Conservation (phyloP, 2,888 invertebrate species). For the Bedellia somnulentella region DNA sequence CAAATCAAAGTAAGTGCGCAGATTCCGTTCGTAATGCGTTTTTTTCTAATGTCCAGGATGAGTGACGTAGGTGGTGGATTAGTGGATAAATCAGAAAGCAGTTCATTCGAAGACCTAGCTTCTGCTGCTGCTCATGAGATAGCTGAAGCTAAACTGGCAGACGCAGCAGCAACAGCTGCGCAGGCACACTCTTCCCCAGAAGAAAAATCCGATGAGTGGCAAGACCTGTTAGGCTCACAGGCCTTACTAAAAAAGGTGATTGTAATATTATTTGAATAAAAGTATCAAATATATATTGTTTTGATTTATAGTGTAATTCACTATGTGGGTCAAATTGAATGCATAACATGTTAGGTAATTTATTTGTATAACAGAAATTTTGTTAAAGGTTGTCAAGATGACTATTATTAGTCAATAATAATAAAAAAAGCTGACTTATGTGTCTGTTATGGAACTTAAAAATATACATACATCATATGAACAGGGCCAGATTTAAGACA, state of each 20-base stretch:
- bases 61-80: constrained; percentile 41
- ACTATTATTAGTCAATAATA: too few relatives aligned
- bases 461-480: too few relatives aligned
- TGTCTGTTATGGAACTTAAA: too few relatives aligned
- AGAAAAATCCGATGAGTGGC: constrained; percentile 58
- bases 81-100: constrained; percentile 65
- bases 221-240: constrained; percentile 80
- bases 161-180: constrained; percentile 24
- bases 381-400: too few relatives aligned
- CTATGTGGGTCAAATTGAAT: too few relatives aligned
- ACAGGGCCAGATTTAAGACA: too few relatives aligned
- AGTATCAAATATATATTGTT: background rate
- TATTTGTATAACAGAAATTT: too few relatives aligned
- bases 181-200: constrained; percentile 15
- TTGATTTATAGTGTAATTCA: too few relatives aligned
- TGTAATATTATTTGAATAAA: background rate
- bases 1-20: constrained; percentile 12
- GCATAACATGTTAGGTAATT: too few relatives aligned
- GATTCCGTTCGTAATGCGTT: too few relatives aligned
- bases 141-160: constrained; percentile 46
- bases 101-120: constrained; percentile 67
- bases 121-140: constrained; percentile 61
- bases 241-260: constrained; percentile 64
- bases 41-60: too few relatives aligned
- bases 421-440: too few relatives aligned